Evolutionary conservation across 2,888 invertebrate species (phyloP).

Genomic region (Anaspis maculata): DNA sequence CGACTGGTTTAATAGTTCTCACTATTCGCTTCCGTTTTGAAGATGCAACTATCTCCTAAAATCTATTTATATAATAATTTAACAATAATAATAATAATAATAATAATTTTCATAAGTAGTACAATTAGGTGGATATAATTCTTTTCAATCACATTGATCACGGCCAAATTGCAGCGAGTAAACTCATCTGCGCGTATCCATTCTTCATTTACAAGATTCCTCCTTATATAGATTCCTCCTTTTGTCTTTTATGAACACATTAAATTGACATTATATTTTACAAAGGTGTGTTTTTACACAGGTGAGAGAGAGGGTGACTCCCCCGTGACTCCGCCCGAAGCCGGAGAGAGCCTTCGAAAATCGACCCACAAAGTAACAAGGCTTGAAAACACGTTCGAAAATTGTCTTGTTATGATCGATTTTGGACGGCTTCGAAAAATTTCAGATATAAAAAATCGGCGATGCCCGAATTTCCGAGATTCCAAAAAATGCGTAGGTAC

Average conservation of each 20-base stretch:
- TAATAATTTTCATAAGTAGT: neutral
- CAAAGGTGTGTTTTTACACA: no score
- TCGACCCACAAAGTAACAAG: conserved; percentile 42
- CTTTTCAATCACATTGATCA: conserved; percentile 22
- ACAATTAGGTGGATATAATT: neutral
- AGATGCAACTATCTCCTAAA: neutral
- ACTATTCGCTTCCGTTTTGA: conserved; percentile 4
- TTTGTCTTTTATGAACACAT: conserved; percentile 38
- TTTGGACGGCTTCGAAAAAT: conserved; percentile 27
- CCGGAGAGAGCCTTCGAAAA: conserved; percentile 27
- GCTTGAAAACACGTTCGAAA: conserved; percentile 23
- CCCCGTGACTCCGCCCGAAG: no score
- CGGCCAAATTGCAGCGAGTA: conserved; percentile 22
- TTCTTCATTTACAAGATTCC: conserved; percentile 3
- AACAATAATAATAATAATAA: neutral
- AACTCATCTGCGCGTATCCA: no score
- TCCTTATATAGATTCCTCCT: no score
- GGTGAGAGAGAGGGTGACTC: no score
- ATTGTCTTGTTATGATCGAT: conserved; percentile 38
- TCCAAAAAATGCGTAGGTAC: no score
- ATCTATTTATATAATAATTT: neutral
- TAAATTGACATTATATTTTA: conserved; percentile 35
- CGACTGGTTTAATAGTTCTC: conserved; percentile 1
- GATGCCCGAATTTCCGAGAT: conserved; percentile 3
- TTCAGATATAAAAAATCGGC: conserved; percentile 11